phyloP scores from a whole-genome alignment of 2,797 vertebrate species.

The Valencia hispanica region DNA sequence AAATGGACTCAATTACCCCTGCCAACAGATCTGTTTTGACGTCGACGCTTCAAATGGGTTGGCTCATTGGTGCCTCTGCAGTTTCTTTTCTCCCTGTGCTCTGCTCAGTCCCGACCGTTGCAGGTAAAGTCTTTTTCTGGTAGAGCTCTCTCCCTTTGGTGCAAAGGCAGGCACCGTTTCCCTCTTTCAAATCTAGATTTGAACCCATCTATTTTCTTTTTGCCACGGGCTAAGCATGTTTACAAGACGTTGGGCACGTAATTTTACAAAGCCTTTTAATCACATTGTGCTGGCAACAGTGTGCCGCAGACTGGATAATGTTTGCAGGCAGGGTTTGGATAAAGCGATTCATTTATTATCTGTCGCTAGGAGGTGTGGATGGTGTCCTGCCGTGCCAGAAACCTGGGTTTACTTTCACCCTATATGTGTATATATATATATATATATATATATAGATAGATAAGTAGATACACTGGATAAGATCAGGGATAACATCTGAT shows the following conservation, averaged over 20 bases:
- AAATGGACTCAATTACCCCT: not conserved
- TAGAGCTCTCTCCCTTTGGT: not conserved
- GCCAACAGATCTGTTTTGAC: not conserved
- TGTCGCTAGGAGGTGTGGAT: not conserved
- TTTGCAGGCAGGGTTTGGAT: not conserved
- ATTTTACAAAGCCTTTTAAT: slow-evolving; percentile 3
- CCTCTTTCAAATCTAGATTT: slow-evolving; percentile 1
- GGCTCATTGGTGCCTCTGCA: not conserved
- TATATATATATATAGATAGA: no score
- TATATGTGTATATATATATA: no score
- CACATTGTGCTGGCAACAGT: not conserved
- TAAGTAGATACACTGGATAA: not conserved
- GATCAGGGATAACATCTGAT: not conserved
- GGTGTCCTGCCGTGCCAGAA: not conserved
- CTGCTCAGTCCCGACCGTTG: not conserved
- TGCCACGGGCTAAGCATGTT: not conserved
- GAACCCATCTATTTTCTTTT: not conserved
- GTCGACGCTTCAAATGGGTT: not conserved
- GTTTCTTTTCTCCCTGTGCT: not conserved
- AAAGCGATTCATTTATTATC: not conserved
- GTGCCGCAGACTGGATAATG: not conserved
- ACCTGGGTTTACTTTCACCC: not conserved
- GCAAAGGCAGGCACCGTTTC: not conserved
- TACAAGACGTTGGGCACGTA: not conserved
- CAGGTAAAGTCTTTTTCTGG: not conserved